Conservation (phyloP, 2,888 invertebrate genomes). For the Agriotes lineatus region DNA sequence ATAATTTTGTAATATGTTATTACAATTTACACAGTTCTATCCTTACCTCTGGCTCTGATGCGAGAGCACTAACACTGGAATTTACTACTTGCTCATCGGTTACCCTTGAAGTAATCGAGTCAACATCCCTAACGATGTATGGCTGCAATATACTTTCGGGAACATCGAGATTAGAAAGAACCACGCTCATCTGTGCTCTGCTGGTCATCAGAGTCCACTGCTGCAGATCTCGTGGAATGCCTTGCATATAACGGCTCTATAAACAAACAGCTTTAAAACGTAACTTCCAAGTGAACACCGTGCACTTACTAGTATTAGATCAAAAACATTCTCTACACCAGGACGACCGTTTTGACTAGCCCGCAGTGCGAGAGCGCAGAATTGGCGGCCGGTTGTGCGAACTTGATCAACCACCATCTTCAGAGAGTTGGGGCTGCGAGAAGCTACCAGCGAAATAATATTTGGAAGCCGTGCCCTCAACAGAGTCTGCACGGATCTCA, state of each 20-base stretch:
- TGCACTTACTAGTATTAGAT: slow-evolving; percentile 62
- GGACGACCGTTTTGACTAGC: slow-evolving; percentile 62
- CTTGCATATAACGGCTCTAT: slow-evolving; percentile 58
- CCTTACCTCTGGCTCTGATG: slow-evolving; percentile 48
- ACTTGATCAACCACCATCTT: slow-evolving; percentile 57
- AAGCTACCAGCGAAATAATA: slow-evolving; percentile 57
- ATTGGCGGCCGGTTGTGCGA: slow-evolving; percentile 54
- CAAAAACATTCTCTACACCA: slow-evolving; percentile 63
- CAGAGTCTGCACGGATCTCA: slow-evolving; percentile 58
- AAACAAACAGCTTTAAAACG: not conserved
- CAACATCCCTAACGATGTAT: slow-evolving; percentile 58
- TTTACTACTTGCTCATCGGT: slow-evolving; percentile 8
- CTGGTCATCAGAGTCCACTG: slow-evolving; percentile 60
- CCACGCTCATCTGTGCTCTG: slow-evolving; percentile 55
- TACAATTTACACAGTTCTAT: too few species aligned
- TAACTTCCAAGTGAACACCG: not conserved
- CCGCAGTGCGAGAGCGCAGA: slow-evolving; percentile 59
- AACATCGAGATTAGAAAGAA: slow-evolving; percentile 56
- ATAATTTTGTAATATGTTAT: too few species aligned
- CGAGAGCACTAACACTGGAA: not conserved
- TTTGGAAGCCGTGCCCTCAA: slow-evolving; percentile 60
- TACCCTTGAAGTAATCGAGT: slow-evolving; percentile 52
- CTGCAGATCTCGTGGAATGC: slow-evolving; percentile 59
- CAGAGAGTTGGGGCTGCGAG: slow-evolving; percentile 52
- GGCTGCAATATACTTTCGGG: slow-evolving; percentile 57